Evolutionary conservation across 2,888 invertebrate genomes (phyloP), one percentile per base, ranked within the genome.

Genomic region (Biston betularia): DNA sequence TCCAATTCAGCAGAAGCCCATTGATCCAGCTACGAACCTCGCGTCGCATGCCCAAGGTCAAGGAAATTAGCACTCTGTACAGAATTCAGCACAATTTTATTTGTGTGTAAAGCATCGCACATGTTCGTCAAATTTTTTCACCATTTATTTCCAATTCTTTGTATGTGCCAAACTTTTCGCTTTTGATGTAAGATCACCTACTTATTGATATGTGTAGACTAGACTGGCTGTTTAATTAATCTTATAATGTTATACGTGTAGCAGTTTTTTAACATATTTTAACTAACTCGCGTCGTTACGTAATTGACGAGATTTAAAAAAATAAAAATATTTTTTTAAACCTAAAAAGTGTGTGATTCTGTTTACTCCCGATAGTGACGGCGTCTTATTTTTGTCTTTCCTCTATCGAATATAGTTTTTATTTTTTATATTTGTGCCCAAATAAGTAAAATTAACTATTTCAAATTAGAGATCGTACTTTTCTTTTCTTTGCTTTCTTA

Each of bases 141-240:
- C n/a, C 35, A 46, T 48, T 48, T 46, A 56, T 56, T 56, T 34
- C 9, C 45, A 42, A 55, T 45, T 15, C 10, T 35, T 14, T 44
- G 5, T 45, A 34, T 35, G 56, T 56, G 56, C 56, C 56, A 56
- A 56, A 56, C 56, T 34, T 45, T 14, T 56, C 45, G 56, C 45
- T 56, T 56, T 14, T 53, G 14, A 38, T 6, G 24, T 55, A 55
- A 55, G 34, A 12, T 56, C 34, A 45, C 34, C 11, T n/a, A 24
- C 3, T 12, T 24, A 3, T 55, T 42, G 14, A 33, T 55, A 44
- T 44, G 33, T 15, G 40, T 42, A 40, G 15, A 45, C 56, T 55
- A 9, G 42, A n/a, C 24, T 6, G 12, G 24, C 34, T 34, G n/a
- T 35, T 33, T 2, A 33, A 33, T 15, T 14, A 14, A 11, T 15